These are phyloP conservation scores for Anguilla obscura DNA, from an alignment of 2,797 vertebrate species.

Conservation along the genomic window DNA sequence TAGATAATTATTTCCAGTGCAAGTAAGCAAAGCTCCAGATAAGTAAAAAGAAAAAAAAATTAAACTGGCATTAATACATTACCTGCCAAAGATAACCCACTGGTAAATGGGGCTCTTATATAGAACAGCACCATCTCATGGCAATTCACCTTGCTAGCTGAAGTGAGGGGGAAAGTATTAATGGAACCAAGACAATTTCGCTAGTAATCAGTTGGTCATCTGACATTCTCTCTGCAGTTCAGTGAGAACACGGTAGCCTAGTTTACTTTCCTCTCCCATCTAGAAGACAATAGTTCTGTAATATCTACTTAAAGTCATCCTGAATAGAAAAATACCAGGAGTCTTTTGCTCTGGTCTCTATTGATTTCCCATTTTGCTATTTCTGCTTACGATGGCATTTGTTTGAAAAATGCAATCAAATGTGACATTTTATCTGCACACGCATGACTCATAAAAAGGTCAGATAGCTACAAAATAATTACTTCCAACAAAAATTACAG, in stretches of 20 bases:
- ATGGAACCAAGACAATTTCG: neutral
- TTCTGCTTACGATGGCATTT: neutral
- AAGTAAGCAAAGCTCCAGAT: no score
- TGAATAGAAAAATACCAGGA: neutral
- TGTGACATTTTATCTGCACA: constrained; percentile 40
- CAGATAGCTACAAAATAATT: constrained; percentile 25
- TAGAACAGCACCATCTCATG: neutral
- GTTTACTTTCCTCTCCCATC: neutral
- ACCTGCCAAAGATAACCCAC: no score
- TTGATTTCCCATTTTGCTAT: neutral
- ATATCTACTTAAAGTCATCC: neutral
- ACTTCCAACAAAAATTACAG: constrained; percentile 26
- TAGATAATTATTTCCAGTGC: no score
- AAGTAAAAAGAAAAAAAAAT: no score
- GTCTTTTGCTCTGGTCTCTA: neutral
- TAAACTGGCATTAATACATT: no score
- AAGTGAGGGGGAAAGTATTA: neutral
- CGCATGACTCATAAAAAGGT: neutral
- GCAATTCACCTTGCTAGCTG: neutral
- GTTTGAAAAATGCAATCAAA: constrained; percentile 7
- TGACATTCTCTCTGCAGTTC: neutral
- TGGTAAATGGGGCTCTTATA: no score
- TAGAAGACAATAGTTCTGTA: neutral
- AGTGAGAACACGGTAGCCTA: neutral
- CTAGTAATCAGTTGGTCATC: neutral